Base-by-base conservation (phyloP, 2,113 vertebrate species). In the Tricholaema leucomelas region DNA sequence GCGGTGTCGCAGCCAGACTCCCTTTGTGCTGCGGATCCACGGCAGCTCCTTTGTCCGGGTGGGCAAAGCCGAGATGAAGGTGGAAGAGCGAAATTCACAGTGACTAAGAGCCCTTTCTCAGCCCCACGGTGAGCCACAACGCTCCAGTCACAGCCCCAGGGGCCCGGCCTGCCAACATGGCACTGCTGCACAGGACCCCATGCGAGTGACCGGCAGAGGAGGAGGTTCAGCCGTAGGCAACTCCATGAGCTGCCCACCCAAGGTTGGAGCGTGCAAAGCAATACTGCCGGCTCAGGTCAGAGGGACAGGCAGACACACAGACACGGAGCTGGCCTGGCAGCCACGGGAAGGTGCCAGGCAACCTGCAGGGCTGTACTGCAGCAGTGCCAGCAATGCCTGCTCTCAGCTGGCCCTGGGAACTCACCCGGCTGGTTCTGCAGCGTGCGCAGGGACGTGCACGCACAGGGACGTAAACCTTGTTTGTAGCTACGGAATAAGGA, bases 301-400 rank as follows among this genome's bases (percentile, higher is more conserved):
- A 64, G 27, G 59, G 48, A 54, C 25, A n/a, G n/a, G 23, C 46
- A 50, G 48, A 24, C 23, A 50, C 44, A 54, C 25, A n/a, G 25
- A 30, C 0, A 24, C 60, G n/a, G 46, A 83, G 35, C 19, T 4
- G 15, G 74, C 48, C 66, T 63, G 2, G 2, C 31, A 10, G 48
- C 8, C 1, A 3, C 59, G 44, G 12, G 14, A 80, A 69, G 56
- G 24, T 0, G 0, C 46, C 0, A 2, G 50, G 36, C 15, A n/a
- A 42, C 24, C 30, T 4, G 0, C 54, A 64, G 30, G 54, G 61
- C 0, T 36, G 17, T 5, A 63, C 1, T 20, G 40, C 2, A 2
- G 81, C 38, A 44, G 20, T 23, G 8, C 2, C 16, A 31, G 63
- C 60, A 64, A 60, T 3, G 3, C 59, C 75, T 2, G 1, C 60